phyloP scores from a whole-genome alignment of 2,797 vertebrate genomes.

The Oophaga sylvatica region DNA sequence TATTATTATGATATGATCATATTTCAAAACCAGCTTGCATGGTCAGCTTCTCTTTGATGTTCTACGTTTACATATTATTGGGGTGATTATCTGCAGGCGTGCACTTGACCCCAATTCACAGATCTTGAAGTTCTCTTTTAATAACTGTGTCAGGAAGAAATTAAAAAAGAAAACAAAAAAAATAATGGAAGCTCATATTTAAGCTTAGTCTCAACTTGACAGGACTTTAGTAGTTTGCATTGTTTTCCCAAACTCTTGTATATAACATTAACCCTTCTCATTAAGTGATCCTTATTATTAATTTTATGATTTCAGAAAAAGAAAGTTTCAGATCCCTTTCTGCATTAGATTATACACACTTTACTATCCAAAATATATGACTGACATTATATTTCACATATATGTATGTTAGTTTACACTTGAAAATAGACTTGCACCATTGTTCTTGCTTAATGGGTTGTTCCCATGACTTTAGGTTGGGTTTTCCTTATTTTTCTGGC shows the following conservation, averaged over 20 bases:
- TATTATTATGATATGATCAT: conserved; percentile 26
- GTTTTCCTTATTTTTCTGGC: too few species aligned
- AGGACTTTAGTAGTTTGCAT: background rate
- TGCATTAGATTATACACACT: background rate
- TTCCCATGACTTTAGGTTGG: too few species aligned
- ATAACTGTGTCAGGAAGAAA: background rate
- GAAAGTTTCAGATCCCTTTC: background rate
- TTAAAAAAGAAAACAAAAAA: background rate
- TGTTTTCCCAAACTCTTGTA: background rate
- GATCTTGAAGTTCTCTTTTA: background rate
- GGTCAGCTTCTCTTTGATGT: conserved; percentile 29
- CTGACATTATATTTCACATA: background rate
- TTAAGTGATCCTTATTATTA: background rate
- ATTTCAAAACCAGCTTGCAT: conserved; percentile 16
- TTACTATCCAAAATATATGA: background rate
- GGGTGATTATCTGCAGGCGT: background rate
- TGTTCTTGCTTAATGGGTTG: background rate
- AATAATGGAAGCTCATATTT: background rate
- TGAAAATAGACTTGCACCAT: background rate
- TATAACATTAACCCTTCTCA: background rate
- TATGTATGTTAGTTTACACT: background rate
- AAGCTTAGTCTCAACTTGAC: background rate
- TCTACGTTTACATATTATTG: conserved; percentile 1
- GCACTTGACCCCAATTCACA: background rate
- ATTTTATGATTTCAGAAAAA: background rate